Base-by-base conservation (phyloP, 1,140 invertebrate genomes). In the Diabrotica virgifera region DNA sequence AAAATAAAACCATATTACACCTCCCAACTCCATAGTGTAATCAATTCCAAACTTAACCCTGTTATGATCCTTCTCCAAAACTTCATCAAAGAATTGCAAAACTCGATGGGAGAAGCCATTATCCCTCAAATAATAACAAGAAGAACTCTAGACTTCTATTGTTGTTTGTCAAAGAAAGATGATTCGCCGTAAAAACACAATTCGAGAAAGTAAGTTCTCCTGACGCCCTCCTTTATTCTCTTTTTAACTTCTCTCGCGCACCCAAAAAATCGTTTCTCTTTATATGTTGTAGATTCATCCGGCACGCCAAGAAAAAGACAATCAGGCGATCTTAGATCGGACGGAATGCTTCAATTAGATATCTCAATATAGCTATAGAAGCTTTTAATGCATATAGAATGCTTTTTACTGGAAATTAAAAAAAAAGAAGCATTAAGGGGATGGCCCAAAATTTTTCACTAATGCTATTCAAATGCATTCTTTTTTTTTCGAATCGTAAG, bases 111-210 rank as follows among this genome's bases (percentile, higher is more conserved):
- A 46, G 40, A 46, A 46, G 40, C 40, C 6, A 46, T 46, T 46
- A 46, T 46, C 40, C n/a, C 8, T n/a, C 40, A 46, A 46, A 8
- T 46, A 46, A 46, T 46, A 46, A 46, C 40, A 46, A 46, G 40
- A 46, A 5, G 40, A 46, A 5, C 40, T n/a, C 40, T n/a, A 46
- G 8, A 46, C 40, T 46, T 46, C 40, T 46, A 46, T 46, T 46
- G 40, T 46, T 46, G 40, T 46, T 46, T 46, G 40, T 46, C 40
- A 46, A 46, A 46, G 40, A 46, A 46, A 46, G n/a, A 46, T 46
- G 40, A 46, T 46, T 8, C 40, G 40, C n/a, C 40, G 40, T 46
- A 46, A 46, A 46, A 46, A 46, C 40, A 46, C 40, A 46, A 10
- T 46, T 46, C n/a, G n/a, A n/a, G 40, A 46, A 46, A 46, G 40